Evolutionary conservation across 2,113 vertebrate species (phyloP), one percentile per base, ranked within the genome.

Genomic region (Tragelaphus imberbis): DNA sequence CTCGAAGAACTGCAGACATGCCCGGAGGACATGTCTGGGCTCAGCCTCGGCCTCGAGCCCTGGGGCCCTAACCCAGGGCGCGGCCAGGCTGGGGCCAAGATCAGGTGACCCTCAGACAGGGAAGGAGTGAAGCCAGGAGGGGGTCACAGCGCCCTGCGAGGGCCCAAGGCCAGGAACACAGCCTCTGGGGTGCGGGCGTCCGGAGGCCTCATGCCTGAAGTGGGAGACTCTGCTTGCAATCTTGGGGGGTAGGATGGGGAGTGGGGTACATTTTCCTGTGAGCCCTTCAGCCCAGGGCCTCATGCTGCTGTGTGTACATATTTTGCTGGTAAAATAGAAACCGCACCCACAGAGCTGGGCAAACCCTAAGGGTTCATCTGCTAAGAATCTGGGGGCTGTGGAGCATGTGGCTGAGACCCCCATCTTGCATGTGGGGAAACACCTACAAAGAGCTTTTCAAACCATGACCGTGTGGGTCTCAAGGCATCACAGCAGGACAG

Each of bases 1-100:
- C 98, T 99, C 99, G 0, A 99, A 99, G 97, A 99, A 99, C 99
- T 99, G 95, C 68, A 63, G 27, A 77, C 0, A 40, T 0, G 1
- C 80, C 11, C 10, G 1, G 25, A 27, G 36, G 14, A 51, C 15
- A 75, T 3, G 36, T 23, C 68, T 36, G 68, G 68, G 10, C 68
- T 11, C 85, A 61, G 56, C 30, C 44, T 36, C 3, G 1, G 12
- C 53, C n/a, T 12, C 3, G 15, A 44, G 21, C 36, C 19, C 53
- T 55, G 44, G 53, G 53, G 16, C 0, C n/a, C 55, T 4, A 36
- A 19, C 13, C 12, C 59, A 53, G 28, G 40, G 16, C 12, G 1
- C 59, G 9, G 27, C 28, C 1, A 80, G 65, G 27, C 25, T 4
- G 15, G 27, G 77, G 75, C 75, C 25, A 47, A 47, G 75, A 25